These are phyloP conservation scores for Nesoenas mayeri DNA, from an alignment of 2,113 vertebrate species.

Conservation along the genomic window DNA sequence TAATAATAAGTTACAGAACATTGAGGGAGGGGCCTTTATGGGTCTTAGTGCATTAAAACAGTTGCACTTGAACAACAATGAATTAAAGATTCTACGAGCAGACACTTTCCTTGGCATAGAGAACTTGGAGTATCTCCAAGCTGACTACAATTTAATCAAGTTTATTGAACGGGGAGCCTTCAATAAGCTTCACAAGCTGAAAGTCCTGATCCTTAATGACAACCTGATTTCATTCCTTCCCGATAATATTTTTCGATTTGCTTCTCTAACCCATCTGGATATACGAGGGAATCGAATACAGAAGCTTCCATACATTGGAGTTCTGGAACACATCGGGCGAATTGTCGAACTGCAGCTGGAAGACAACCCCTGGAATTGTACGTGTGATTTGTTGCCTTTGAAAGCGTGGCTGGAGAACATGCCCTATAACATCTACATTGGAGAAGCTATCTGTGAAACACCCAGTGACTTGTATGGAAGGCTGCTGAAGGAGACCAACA, in stretches of 20 bases:
- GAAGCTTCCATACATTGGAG: slow-evolving; percentile 95
- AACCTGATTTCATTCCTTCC: slow-evolving; percentile 95
- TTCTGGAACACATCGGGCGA: slow-evolving; percentile 95
- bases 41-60: slow-evolving; percentile 96
- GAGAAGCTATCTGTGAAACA: slow-evolving; percentile 96
- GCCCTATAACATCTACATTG: slow-evolving; percentile 98
- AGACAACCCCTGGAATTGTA: slow-evolving; percentile 99
- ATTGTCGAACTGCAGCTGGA: slow-evolving; percentile 95
- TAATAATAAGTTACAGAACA: slow-evolving; percentile 98
- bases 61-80: slow-evolving; percentile 98
- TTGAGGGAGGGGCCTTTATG: slow-evolving; percentile 95
- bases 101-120: slow-evolving; percentile 98
- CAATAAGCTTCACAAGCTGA: slow-evolving; percentile 97
- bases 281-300: slow-evolving; percentile 97
- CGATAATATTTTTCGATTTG: slow-evolving; percentile 98
- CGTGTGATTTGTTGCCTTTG: slow-evolving; percentile 94
- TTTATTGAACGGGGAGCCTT: slow-evolving; percentile 98
- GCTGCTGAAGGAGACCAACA: slow-evolving; percentile 95
- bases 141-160: slow-evolving; percentile 99
- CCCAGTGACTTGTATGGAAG: slow-evolving; percentile 95
- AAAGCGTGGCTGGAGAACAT: slow-evolving; percentile 99
- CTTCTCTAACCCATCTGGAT: slow-evolving; percentile 97
- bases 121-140: slow-evolving; percentile 99
- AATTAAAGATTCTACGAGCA: slow-evolving; percentile 93
- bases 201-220: slow-evolving; percentile 98